Conservation (phyloP, 1,140 invertebrate species). For the Drosophila sp. region DNA sequence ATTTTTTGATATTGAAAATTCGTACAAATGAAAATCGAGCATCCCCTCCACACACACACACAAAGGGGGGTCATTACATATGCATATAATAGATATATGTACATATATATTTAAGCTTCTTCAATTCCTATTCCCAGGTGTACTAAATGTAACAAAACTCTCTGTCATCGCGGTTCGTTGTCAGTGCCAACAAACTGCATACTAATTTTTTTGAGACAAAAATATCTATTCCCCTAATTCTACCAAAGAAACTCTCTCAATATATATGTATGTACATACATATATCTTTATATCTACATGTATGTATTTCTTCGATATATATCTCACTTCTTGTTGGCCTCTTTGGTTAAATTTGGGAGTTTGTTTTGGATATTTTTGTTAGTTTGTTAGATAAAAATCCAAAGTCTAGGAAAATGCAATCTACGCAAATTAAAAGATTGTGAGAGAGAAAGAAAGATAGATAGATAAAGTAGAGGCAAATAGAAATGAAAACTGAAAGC, state of each 20-base stretch:
- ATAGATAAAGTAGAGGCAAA: background rate
- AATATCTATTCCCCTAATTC: conserved; percentile 11
- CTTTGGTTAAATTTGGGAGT: background rate
- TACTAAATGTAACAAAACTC: conserved; percentile 10
- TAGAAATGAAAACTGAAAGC: conserved; percentile 8
- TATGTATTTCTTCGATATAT: conserved; percentile 56
- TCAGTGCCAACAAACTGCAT: conserved; percentile 17
- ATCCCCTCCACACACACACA: too few relatives aligned
- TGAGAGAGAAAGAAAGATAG: background rate
- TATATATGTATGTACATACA: conserved; percentile 11
- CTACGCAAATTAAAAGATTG: conserved; percentile 3
- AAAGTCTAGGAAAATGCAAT: conserved; percentile 7
- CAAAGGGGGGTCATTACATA: too few relatives aligned
- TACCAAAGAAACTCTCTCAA: background rate
- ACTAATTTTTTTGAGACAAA: conserved; percentile 2
- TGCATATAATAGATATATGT: background rate
- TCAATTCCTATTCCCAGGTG: conserved; percentile 1
- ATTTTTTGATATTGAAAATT: background rate
- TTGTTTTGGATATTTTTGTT: background rate
- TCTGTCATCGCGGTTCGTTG: background rate
- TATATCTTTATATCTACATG: conserved; percentile 15
- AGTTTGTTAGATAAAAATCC: conserved; percentile 1
- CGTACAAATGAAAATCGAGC: too few relatives aligned
- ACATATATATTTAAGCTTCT: background rate
- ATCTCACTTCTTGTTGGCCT: conserved; percentile 25